Evolutionary conservation across 2,113 vertebrate species (phyloP).

Genomic region (Oreochromis spilurus): DNA sequence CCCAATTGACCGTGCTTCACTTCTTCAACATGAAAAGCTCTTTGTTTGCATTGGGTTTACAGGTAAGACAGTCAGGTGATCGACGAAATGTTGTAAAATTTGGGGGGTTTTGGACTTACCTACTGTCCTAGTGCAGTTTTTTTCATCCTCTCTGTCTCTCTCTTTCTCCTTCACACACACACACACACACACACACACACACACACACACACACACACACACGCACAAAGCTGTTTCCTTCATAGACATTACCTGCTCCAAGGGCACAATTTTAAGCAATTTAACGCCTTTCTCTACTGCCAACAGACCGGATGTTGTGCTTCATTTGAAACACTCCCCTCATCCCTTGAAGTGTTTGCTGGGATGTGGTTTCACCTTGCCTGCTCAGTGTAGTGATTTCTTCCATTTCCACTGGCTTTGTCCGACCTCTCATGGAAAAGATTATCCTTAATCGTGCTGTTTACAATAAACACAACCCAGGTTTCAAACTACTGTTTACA

Average conservation of each 20-base stretch:
- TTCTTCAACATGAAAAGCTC: neutral
- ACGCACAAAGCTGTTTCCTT: neutral
- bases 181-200: neutral
- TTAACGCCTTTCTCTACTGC: neutral
- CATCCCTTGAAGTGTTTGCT: neutral
- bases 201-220: neutral
- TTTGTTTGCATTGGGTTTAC: neutral
- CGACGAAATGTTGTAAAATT: neutral
- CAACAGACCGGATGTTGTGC: neutral
- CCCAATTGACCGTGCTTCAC: neutral
- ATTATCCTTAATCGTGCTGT: neutral
- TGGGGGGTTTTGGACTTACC: rapidly evolving
- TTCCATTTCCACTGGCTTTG: neutral
- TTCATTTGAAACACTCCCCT: neutral
- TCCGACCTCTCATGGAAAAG: neutral
- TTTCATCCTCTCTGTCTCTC: neutral
- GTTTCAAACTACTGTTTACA: neutral
- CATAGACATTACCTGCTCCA: neutral
- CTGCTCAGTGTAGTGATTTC: neutral
- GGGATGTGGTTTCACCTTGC: neutral
- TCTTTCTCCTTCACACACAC: neutral
- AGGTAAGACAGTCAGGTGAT: neutral
- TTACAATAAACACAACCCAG: neutral
- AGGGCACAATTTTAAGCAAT: neutral
- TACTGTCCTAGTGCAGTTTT: neutral